Conservation (phyloP, 2,113 vertebrate genomes). For the Percopsis transmontana region DNA sequence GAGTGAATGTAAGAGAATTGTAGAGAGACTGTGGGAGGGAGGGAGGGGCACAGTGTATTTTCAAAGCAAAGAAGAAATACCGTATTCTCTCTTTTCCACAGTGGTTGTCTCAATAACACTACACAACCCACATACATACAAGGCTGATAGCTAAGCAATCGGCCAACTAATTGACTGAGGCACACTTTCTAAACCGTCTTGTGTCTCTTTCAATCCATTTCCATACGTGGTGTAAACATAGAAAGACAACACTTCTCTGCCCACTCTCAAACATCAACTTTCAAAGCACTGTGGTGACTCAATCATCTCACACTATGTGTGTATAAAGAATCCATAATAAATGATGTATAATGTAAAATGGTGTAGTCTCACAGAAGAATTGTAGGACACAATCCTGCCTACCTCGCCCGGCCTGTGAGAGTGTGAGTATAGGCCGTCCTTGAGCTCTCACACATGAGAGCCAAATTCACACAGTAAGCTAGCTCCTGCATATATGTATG, state of each 20-base stretch:
- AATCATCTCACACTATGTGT: no score
- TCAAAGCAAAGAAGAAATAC: slow-evolving; percentile 44
- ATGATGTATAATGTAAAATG: not conserved
- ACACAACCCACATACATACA: slow-evolving; percentile 45
- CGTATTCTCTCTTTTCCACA: slow-evolving; percentile 26
- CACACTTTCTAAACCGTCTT: slow-evolving; percentile 1
- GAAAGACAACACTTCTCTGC: not conserved
- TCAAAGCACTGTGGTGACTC: no score
- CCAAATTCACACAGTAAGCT: slow-evolving; percentile 49
- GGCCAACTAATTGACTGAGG: not conserved
- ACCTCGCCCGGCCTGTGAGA: slow-evolving; percentile 3
- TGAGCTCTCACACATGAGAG: slow-evolving; percentile 39
- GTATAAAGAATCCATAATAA: no score
- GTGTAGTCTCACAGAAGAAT: not conserved
- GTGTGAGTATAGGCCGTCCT: slow-evolving; percentile 42
- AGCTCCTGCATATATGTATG: slow-evolving; percentile 79
- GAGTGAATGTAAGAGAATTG: slow-evolving; percentile 24
- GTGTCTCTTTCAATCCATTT: not conserved
- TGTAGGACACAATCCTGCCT: not conserved
- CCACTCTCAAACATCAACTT: no score
- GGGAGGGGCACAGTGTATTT: slow-evolving; percentile 41
- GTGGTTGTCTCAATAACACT: slow-evolving; percentile 27
- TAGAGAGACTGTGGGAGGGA: slow-evolving; percentile 5
- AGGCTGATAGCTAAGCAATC: slow-evolving; percentile 4
- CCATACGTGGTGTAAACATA: not conserved